A percentile compares a stretch with the other conserved stretches of the same genome.
These are phyloP conservation scores for Cyprinodon diabolis DNA, from an alignment of 2,797 vertebrate genomes.

Conservation along the genomic window DNA sequence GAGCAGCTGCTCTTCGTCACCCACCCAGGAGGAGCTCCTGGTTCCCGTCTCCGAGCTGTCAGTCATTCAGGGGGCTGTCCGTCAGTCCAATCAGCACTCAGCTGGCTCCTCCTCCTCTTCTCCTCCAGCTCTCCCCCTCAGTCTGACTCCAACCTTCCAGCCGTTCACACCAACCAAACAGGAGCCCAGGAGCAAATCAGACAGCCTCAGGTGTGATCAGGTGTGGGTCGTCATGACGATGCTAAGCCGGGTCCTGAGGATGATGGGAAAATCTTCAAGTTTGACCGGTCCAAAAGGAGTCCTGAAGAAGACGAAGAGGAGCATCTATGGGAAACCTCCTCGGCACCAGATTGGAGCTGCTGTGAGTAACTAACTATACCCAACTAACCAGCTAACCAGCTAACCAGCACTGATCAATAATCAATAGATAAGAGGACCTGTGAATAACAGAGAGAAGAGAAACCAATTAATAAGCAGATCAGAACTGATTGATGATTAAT, in stretches of 20 bases:
- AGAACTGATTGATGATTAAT: background rate
- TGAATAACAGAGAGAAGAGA: no score
- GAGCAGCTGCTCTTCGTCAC: constrained; percentile 8
- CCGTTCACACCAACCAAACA: background rate
- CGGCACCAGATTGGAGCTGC: constrained; percentile 75
- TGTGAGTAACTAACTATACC: constrained; percentile 74
- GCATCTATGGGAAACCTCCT: constrained; percentile 80
- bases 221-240: constrained; percentile 14
- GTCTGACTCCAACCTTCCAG: background rate
- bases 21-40: no score
- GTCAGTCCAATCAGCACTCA: background rate
- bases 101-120: background rate
- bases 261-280: constrained; percentile 32
- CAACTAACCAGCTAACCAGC: background rate
- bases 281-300: constrained; percentile 39
- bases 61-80: no score
- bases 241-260: constrained; percentile 36
- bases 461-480: no score
- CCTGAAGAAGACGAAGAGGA: constrained; percentile 52
- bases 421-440: no score
- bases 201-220: constrained; percentile 2
- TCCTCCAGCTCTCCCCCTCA: constrained; percentile 8
- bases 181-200: background rate
- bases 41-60: background rate
- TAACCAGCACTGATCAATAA: background rate